Evolutionary conservation across 1,140 invertebrate genomes (phyloP), one percentile per base, ranked within the genome.

Genomic region (Eueides isabella): DNA sequence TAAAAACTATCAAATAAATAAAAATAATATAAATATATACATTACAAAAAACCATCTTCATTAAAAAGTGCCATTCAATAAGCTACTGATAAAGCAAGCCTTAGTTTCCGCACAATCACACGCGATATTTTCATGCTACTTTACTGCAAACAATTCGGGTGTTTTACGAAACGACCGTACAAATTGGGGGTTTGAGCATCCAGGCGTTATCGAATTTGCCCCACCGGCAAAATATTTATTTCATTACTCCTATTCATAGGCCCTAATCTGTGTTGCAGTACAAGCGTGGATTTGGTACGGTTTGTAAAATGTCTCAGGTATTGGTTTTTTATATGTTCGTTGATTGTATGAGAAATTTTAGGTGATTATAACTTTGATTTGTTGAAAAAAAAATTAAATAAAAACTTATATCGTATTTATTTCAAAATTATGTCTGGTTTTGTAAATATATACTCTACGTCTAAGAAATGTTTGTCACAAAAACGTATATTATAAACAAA

Each of bases 181-280:
- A 87, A 89, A 90, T 89, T 87, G 84, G 83, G 89, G 89, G 86
- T 85, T 90, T 82, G 87, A 75, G 81, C 87, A 84, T 33, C 77
- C 88, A 78, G 80, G 82, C 89, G 90, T 90, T 81, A 86, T 80
- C 84, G 85, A 88, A 87, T 87, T 85, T 88, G 86, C 88, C 84
- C 87, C 85, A 89, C 88, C 89, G 89, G 88, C 89, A 85, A 91
- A 92, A 92, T 92, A 90, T 92, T 92, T 92, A 91, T 92, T 92
- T 92, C 90, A 92, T 92, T 92, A 92, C 86, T 91, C 85, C 88
- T 90, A 92, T 92, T 92, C 90, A 91, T 90, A 81, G 84, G 80
- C 79, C 80, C 79, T 92, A 92, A 92, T 92, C 90, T 89, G 84
- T 84, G 90, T 84, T 83, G 74, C 84, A 65, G 84, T 82, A 19